Evolutionary conservation across 2,888 invertebrate species (phyloP).

Genomic region (Rotaria sp.): DNA sequence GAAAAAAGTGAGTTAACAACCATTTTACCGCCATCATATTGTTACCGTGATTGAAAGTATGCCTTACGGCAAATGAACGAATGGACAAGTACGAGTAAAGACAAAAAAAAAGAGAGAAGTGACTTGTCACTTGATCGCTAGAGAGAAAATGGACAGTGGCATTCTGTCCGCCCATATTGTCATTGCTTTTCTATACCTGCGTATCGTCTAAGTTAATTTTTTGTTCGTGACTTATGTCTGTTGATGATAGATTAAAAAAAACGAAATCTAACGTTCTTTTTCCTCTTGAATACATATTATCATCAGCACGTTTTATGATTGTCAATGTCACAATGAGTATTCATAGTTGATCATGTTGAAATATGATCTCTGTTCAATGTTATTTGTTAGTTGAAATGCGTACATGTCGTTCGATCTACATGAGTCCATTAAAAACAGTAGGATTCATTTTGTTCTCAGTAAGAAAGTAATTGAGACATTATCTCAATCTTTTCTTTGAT

Average conservation of each 20-base stretch:
- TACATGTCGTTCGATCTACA: neutral
- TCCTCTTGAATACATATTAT: neutral
- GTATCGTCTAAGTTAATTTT: neutral
- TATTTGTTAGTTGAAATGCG: neutral
- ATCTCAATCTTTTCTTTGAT: neutral
- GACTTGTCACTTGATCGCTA: conserved; percentile 15
- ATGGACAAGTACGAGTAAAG: neutral
- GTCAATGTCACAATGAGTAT: neutral
- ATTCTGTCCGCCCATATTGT: conserved; percentile 7
- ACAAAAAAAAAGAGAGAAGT: neutral
- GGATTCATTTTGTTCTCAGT: neutral
- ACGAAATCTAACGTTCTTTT: neutral
- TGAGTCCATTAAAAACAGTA: conserved; percentile 7
- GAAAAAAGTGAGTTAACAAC: conserved; percentile 7
- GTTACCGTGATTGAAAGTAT: conserved; percentile 19
- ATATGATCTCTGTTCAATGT: conserved; percentile 4
- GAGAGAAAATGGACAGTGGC: conserved; percentile 7
- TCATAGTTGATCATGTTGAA: neutral
- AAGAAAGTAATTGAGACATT: neutral
- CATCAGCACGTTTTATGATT: neutral
- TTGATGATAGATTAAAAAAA: neutral
- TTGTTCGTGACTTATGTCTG: neutral
- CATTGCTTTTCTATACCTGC: neutral
- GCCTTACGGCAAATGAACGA: conserved; percentile 11
- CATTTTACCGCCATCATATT: conserved; percentile 13